Base-by-base conservation (phyloP, 2,888 invertebrate species). In the Portevinia maculata region DNA sequence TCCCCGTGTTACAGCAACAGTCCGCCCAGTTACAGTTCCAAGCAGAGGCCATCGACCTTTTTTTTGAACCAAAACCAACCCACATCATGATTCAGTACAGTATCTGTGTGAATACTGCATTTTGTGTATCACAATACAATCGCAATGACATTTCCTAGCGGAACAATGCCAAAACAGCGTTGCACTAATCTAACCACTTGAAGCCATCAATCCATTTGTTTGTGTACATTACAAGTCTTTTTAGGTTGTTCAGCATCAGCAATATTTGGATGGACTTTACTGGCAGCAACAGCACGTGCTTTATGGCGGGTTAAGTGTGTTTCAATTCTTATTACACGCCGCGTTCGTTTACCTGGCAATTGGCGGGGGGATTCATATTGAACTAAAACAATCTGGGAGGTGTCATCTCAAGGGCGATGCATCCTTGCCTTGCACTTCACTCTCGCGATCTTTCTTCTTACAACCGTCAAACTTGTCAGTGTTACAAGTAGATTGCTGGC, bases 71-170 rank as follows among this genome's bases (percentile, higher is more conserved):
- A 41, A 62, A 62, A 34, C 48, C 46, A 65, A 59, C 44, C 44
- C 32, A 37, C 37, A 41, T n/a, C n/a, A n/a, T n/a, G n/a, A 41
- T 44, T 4, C 76, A 64, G 39, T n/a, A n/a, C 52, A 19, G 64
- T 60, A 62, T 52, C 50, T 57, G 37, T 53, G 41, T 24, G 52
- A 15, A 55, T 44, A 15, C n/a, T 55, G 13, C 37, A 55, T 24
- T 3, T 24, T 24, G 24, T 24, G 24, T 24, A 24, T 24, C 24
- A 5, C 24, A 5, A 24, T 24, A 3, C 24, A 5, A 24, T 24
- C 5, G 24, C 24, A 74, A 60, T 65, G 52, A 76, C 59, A 76
- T 76, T 71, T 55, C 76, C 70, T 81, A 76, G 76, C 81, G 59
- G 81, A 53, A 76, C 52, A 57, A 64, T 59, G 37, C 37, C 50